Evolutionary conservation across 1,140 invertebrate genomes (phyloP).

Genomic region (Phymastichus coffea): DNA sequence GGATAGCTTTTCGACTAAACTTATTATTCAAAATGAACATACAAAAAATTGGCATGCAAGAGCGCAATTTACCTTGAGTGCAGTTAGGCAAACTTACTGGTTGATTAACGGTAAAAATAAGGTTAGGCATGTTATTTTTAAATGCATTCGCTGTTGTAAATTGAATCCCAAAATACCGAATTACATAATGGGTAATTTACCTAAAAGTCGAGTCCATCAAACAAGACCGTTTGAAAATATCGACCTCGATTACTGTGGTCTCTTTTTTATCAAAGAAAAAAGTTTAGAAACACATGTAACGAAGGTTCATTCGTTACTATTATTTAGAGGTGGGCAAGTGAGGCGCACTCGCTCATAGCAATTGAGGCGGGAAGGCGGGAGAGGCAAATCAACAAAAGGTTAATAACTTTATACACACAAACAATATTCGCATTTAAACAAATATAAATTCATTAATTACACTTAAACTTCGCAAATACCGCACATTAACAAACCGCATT

Average conservation of each 20-base stretch:
- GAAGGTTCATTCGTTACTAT: no score
- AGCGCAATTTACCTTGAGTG: neutral
- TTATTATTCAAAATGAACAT: neutral
- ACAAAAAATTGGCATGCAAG: neutral
- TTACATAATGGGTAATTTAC: conserved; percentile 15
- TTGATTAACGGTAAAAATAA: neutral
- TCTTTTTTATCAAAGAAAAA: conserved; percentile 8
- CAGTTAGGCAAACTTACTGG: conserved; percentile 11
- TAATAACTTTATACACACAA: no score
- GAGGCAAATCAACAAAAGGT: no score
- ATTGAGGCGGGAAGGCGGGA: no score
- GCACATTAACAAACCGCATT: no score
- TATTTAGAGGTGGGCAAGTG: no score
- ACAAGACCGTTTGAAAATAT: neutral
- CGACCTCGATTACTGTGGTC: conserved; percentile 13
- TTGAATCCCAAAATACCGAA: neutral
- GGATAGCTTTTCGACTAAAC: neutral
- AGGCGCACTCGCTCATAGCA: no score
- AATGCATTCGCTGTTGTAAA: conserved; percentile 2
- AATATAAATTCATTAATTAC: conserved; percentile 1
- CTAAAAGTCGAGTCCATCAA: neutral
- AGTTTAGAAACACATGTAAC: neutral
- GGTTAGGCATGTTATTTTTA: neutral
- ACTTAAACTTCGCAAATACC: no score
- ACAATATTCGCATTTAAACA: no score